A percentile compares a stretch with the other conserved stretches of the same genome.
Conservation (phyloP, 2,888 invertebrate species). For the Aspidiotus destructor region DNA sequence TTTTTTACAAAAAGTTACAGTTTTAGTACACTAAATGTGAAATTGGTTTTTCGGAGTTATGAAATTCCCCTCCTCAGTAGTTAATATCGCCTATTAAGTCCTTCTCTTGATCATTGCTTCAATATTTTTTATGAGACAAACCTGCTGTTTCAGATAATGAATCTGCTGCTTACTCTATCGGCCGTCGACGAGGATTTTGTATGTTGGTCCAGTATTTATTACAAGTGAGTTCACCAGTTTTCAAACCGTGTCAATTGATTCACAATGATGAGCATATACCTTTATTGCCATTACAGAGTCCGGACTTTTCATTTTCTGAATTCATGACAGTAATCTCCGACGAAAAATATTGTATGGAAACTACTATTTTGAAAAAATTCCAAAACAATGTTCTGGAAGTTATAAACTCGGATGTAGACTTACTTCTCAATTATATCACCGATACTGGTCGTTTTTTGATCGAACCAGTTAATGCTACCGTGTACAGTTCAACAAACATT, state of each 20-base stretch:
- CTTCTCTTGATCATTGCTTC: neutral
- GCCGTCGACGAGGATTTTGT: constrained; percentile 40
- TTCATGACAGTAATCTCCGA: constrained; percentile 55
- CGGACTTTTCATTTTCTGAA: constrained; percentile 64
- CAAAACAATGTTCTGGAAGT: constrained; percentile 51
- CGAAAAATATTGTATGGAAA: constrained; percentile 51
- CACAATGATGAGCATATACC: neutral
- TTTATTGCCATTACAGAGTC: constrained; percentile 49
- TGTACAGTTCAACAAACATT: constrained; percentile 36
- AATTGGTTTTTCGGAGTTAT: too few relatives aligned
- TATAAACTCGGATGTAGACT: constrained; percentile 49
- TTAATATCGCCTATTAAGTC: neutral
- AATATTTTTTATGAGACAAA: neutral
- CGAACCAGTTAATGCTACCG: constrained; percentile 44
- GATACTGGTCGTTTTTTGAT: constrained; percentile 58
- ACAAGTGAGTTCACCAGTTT: constrained; percentile 10
- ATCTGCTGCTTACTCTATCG: constrained; percentile 11
- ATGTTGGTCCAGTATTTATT: constrained; percentile 16
- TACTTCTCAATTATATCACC: constrained; percentile 52
- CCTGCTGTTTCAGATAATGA: constrained; percentile 9
- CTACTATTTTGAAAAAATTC: constrained; percentile 51
- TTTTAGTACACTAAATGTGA: too few relatives aligned
- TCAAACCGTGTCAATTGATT: neutral
- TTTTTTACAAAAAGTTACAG: too few relatives aligned
- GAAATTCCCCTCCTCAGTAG: neutral